A percentile compares a stretch with the other conserved stretches of the same genome.
Evolutionary conservation across 2,797 vertebrate genomes (phyloP).

Genomic region (Tarsius wallacei): DNA sequence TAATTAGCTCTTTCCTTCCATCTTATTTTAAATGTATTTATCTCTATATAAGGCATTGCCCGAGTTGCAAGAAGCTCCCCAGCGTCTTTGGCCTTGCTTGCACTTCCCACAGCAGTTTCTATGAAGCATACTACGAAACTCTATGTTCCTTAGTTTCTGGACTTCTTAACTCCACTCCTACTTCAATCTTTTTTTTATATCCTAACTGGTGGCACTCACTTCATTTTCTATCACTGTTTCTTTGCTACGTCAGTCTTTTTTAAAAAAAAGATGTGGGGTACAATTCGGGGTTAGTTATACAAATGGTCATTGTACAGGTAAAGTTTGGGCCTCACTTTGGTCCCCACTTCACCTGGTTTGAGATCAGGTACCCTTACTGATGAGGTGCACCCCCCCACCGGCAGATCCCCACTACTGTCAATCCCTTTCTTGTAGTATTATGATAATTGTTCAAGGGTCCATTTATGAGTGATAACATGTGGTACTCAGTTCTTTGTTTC

Average conservation of each 20-base stretch:
- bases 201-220: background rate
- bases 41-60: background rate
- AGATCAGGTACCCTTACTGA: too few relatives aligned
- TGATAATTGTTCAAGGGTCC: too few relatives aligned
- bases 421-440: too few relatives aligned
- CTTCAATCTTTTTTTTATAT: background rate
- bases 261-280: too few relatives aligned
- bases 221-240: background rate
- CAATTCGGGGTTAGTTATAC: too few relatives aligned
- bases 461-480: too few relatives aligned
- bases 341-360: too few relatives aligned
- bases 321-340: too few relatives aligned
- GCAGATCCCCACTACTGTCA: too few relatives aligned
- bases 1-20: background rate
- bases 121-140: background rate
- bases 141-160: background rate
- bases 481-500: too few relatives aligned
- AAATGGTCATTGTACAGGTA: too few relatives aligned
- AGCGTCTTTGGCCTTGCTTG: background rate
- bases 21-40: background rate
- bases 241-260: background rate
- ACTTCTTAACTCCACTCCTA: background rate
- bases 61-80: background rate
- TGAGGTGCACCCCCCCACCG: too few relatives aligned
- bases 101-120: background rate